Conservation (phyloP, 2,113 vertebrate species). For the Progne subis region DNA sequence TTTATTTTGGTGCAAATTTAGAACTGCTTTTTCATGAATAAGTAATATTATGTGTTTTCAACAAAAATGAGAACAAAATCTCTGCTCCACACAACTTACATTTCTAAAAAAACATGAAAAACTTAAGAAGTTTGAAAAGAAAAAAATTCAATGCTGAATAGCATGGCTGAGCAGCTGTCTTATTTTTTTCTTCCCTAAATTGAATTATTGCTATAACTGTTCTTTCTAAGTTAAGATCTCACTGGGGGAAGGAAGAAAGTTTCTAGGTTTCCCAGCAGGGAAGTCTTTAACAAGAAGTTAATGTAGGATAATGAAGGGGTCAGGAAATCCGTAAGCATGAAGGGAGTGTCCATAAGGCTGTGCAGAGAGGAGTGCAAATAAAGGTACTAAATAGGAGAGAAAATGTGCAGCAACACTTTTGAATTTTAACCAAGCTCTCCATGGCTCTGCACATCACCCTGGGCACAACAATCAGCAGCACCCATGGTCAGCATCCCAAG, state of each 20-base stretch:
- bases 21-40: not conserved
- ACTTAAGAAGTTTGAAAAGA: not conserved
- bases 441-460: not conserved
- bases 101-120: not conserved
- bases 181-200: conserved; percentile 15
- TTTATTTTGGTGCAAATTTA: not conserved
- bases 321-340: not conserved
- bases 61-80: not conserved
- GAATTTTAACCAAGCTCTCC: not conserved
- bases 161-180: not conserved
- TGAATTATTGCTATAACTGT: conserved; percentile 47
- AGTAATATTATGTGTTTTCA: not conserved
- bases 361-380: not conserved
- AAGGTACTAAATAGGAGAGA: not conserved
- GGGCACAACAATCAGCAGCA: not conserved
- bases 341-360: not conserved
- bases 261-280: conserved; percentile 45
- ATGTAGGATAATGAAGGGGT: conserved; percentile 9
- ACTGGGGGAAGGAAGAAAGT: conserved; percentile 24
- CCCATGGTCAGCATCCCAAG: not conserved
- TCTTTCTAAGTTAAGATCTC: conserved; percentile 50
- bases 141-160: not conserved
- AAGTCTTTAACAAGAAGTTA: conserved; percentile 42
- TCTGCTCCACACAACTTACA: not conserved
- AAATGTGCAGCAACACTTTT: not conserved